Conservation (phyloP, 2,113 vertebrate genomes). For the Clupea harengus region DNA sequence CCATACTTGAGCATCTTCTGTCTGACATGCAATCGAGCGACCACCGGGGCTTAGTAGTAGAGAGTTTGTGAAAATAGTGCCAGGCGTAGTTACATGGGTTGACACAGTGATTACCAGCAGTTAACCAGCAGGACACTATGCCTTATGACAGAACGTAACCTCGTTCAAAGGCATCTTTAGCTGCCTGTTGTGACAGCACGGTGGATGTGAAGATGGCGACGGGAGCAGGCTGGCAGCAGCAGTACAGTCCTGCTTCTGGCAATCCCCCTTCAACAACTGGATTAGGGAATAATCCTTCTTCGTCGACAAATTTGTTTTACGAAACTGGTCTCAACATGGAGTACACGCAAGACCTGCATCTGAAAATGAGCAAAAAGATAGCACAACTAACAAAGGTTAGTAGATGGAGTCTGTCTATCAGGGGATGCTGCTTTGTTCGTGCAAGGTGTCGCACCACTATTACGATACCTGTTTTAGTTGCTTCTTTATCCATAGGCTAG, state of each 20-base stretch:
- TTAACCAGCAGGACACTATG: conserved; percentile 10
- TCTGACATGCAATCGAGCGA: conserved; percentile 13
- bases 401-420: background rate
- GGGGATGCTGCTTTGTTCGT: background rate
- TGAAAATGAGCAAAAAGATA: conserved; percentile 99
- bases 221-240: conserved; percentile 87
- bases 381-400: conserved; percentile 95
- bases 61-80: background rate
- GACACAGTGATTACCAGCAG: background rate
- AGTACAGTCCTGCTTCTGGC: conserved; percentile 63
- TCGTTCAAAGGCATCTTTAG: conserved; percentile 12
- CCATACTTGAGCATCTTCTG: background rate
- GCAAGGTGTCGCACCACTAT: conserved; percentile 4
- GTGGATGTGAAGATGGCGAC: conserved; percentile 85
- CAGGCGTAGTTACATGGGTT: background rate
- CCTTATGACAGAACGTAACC: conserved; percentile 3
- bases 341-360: conserved; percentile 86
- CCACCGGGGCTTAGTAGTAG: background rate
- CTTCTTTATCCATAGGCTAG: background rate
- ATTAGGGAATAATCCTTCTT: conserved; percentile 59
- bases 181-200: conserved; percentile 20
- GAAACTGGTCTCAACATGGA: conserved; percentile 73
- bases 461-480: background rate
- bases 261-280: conserved; percentile 49
- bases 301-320: conserved; percentile 68